Conservation (phyloP, 2,797 vertebrate genomes). For the Pyrocephalus nanus region DNA sequence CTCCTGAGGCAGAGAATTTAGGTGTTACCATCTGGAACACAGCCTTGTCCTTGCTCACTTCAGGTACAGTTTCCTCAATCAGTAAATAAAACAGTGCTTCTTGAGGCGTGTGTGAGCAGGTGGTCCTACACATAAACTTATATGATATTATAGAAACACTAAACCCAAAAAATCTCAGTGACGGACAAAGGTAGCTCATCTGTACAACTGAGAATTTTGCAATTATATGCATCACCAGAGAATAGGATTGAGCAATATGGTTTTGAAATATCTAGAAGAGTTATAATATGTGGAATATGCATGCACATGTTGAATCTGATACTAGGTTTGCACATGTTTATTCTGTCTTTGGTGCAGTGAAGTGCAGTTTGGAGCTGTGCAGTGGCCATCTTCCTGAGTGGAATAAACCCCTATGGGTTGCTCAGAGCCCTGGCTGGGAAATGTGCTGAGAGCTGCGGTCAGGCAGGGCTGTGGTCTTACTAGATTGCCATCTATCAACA, state of each 20-base stretch:
- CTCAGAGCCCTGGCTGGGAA: neutral
- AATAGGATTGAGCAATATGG: neutral
- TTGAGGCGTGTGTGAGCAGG: neutral
- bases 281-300: neutral
- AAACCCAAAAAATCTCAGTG: neutral
- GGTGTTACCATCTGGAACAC: neutral
- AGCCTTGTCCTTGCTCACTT: neutral
- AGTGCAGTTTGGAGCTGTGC: neutral
- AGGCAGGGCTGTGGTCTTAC: neutral
- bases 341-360: neutral
- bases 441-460: neutral
- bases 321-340: neutral
- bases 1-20: neutral
- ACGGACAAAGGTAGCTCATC: neutral
- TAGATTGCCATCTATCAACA: neutral
- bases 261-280: neutral
- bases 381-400: accelerated
- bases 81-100: neutral
- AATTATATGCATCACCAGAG: neutral
- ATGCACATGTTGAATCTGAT: neutral
- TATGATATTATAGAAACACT: neutral
- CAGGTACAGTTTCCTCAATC: neutral
- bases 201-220: neutral
- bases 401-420: neutral
- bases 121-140: neutral